phyloP scores from a whole-genome alignment of 2,888 invertebrate genomes.

The Taphrorychus bicolor region DNA sequence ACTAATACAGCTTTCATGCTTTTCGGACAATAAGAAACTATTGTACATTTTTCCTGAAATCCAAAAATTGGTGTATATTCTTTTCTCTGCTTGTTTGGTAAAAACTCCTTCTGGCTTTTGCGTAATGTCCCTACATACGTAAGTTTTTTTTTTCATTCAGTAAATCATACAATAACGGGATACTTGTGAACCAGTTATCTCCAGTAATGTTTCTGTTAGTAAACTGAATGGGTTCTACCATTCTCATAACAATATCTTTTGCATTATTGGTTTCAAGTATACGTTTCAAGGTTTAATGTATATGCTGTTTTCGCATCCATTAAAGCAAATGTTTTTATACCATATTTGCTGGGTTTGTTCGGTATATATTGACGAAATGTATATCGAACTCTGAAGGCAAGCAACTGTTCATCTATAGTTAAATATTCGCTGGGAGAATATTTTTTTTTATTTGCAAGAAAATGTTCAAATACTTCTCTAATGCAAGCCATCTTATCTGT shows the following conservation, averaged over 20 bases:
- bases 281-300: slow-evolving; percentile 46
- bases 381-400: slow-evolving; percentile 46
- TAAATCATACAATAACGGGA: slow-evolving; percentile 46
- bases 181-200: no score
- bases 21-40: slow-evolving; percentile 40
- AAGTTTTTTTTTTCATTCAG: no score
- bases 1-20: slow-evolving; percentile 41
- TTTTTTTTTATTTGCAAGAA: slow-evolving; percentile 34
- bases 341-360: slow-evolving; percentile 47
- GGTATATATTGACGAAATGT: slow-evolving; percentile 46
- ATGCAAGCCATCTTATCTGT: slow-evolving; percentile 40
- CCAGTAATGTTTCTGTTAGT: slow-evolving; percentile 48
- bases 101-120: slow-evolving; percentile 49
- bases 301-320: slow-evolving; percentile 43
- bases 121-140: slow-evolving; percentile 47
- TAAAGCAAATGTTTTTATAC: slow-evolving; percentile 45
- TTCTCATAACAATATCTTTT: slow-evolving; percentile 41
- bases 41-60: no score
- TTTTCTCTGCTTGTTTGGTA: slow-evolving; percentile 36
- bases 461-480: slow-evolving; percentile 36
- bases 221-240: slow-evolving; percentile 38
- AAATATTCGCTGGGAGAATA: slow-evolving; percentile 36
- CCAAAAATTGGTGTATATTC: slow-evolving; percentile 37
- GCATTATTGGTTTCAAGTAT: slow-evolving; percentile 42
- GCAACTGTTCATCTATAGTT: slow-evolving; percentile 40